These are phyloP conservation scores for Metellina segmentata DNA, from an alignment of 2,888 invertebrate genomes.

Conservation along the genomic window DNA sequence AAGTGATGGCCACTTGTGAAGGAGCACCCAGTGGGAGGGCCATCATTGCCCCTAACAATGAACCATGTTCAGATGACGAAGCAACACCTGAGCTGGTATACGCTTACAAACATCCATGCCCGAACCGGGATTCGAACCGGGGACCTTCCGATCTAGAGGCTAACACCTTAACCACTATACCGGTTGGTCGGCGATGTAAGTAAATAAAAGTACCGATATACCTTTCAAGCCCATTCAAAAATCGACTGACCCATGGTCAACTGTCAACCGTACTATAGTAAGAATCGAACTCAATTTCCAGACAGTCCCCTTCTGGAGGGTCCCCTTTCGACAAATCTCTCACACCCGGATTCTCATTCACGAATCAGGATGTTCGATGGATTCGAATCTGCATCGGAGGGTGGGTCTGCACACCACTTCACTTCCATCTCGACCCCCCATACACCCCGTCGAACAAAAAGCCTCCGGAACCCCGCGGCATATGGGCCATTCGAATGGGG, in stretches of 20 bases:
- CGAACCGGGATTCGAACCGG: too few relatives aligned
- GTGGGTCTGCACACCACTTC: conserved; percentile 2
- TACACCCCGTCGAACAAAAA: conserved; percentile 43
- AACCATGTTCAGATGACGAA: too few relatives aligned
- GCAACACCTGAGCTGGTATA: too few relatives aligned
- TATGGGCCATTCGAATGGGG: conserved; percentile 32
- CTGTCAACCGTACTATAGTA: background rate
- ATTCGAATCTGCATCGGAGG: background rate
- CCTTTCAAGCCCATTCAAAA: background rate
- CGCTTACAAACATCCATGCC: too few relatives aligned
- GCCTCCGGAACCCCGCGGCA: conserved; percentile 26
- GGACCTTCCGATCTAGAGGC: too few relatives aligned
- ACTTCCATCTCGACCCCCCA: conserved; percentile 13
- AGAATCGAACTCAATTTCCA: background rate
- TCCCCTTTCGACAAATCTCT: background rate
- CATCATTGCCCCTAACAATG: too few relatives aligned
- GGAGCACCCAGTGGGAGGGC: too few relatives aligned
- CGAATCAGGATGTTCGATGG: conserved; percentile 47
- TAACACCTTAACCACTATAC: too few relatives aligned
- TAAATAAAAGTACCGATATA: too few relatives aligned
- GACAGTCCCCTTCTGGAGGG: background rate
- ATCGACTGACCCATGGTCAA: background rate
- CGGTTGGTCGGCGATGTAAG: too few relatives aligned
- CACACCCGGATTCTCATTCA: background rate
- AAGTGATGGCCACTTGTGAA: too few relatives aligned